Conservation (phyloP, 2,888 invertebrate genomes). For the Amorpha juglandis region DNA sequence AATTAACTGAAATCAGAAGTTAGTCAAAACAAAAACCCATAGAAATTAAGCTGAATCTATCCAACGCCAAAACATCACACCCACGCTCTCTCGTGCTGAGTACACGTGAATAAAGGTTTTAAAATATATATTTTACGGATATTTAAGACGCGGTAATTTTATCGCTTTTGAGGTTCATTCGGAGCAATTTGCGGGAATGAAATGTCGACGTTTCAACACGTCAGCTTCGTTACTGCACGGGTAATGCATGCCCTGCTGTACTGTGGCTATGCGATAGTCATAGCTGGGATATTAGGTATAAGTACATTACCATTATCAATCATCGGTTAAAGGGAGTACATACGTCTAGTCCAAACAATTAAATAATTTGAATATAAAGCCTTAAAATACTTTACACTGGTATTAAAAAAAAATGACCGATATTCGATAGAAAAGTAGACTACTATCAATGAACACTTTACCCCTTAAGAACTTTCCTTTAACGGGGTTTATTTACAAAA, state of each 20-base stretch:
- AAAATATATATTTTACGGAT: conserved; percentile 37
- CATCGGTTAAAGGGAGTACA: too few relatives aligned
- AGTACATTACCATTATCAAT: background rate
- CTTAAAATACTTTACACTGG: too few relatives aligned
- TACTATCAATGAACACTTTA: too few relatives aligned
- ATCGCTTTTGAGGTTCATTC: conserved; percentile 39
- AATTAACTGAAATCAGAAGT: too few relatives aligned
- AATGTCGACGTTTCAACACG: conserved; percentile 41
- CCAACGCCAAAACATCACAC: background rate
- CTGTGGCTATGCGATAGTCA: background rate
- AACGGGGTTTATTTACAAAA: too few relatives aligned
- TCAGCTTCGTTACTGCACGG: conserved; percentile 36
- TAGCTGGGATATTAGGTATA: background rate
- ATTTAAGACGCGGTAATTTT: conserved; percentile 35
- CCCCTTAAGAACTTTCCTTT: too few relatives aligned
- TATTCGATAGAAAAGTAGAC: too few relatives aligned
- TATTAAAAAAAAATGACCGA: too few relatives aligned
- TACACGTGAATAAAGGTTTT: conserved; percentile 7
- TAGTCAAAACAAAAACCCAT: background rate
- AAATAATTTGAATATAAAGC: too few relatives aligned
- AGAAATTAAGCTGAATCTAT: background rate
- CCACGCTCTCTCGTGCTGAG: background rate
- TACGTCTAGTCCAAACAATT: too few relatives aligned
- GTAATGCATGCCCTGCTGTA: conserved; percentile 17
- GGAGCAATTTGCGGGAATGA: conserved; percentile 36